A percentile compares a stretch with the other conserved stretches of the same genome.
phyloP scores from a whole-genome alignment of 2,113 vertebrate species.

The Halcyon senegalensis region DNA sequence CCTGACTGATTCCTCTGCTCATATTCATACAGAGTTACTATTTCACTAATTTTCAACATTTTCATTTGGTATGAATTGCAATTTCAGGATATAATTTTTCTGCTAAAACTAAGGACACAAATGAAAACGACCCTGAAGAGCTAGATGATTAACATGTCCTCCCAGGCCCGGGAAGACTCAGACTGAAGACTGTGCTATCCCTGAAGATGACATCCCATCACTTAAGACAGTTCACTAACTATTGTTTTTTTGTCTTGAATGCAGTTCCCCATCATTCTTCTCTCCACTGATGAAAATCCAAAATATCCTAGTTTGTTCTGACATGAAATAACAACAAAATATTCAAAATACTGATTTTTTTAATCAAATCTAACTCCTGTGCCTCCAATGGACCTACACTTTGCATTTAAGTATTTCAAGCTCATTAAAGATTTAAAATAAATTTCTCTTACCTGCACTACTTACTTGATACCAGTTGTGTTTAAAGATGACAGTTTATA shows the following conservation, averaged over 20 bases:
- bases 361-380: neutral
- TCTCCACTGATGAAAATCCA: neutral
- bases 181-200: neutral
- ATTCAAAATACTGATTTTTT: neutral
- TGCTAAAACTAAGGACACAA: neutral
- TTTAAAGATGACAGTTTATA: neutral
- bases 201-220: neutral
- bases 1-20: neutral
- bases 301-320: neutral
- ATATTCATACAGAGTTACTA: neutral
- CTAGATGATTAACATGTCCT: neutral
- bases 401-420: neutral
- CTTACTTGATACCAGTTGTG: neutral
- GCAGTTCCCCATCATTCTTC: neutral
- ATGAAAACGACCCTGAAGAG: neutral
- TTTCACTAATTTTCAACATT: constrained; percentile 18
- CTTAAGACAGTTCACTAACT: neutral
- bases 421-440: neutral
- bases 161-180: neutral
- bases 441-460: neutral
- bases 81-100: constrained; percentile 15
- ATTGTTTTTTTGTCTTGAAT: neutral
- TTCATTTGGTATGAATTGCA: constrained; percentile 3
- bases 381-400: neutral
- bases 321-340: neutral